Base-by-base conservation (phyloP, 2,113 vertebrate genomes). In the Nothoprocta perdicaria region DNA sequence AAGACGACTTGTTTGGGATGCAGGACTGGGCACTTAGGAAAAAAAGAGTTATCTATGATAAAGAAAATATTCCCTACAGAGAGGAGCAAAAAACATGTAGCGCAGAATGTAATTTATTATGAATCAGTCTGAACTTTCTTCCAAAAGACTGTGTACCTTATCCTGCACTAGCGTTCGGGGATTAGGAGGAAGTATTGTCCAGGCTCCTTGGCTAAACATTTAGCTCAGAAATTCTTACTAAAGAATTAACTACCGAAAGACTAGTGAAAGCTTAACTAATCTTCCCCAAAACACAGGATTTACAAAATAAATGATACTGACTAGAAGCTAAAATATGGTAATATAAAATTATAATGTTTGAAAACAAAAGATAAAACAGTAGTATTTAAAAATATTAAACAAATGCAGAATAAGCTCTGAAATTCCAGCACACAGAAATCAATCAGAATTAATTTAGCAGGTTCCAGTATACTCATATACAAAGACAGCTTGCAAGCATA, bases 171-270 rank as follows among this genome's bases (percentile, higher is more conserved):
- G 80, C 55, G 66, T 53, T 57, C 80, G 45, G 46, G 80, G 79
- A 92, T 92, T 88, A 89, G 48, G 84, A 89, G 84, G 40, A 84
- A 88, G 41, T 31, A 86, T 7, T 66, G 58, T 88, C 69, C 62
- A 88, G 73, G 60, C 66, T 92, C 33, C 67, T 53, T 26, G 15
- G 69, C 74, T 82, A 89, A 84, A 91, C 71, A 79, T 78, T 58
- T 43, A 86, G 53, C 29, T 86, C 74, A 84, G 63, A 81, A 46
- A 35, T 68, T 80, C 46, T 68, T 40, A 84, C 21, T 65, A 10
- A 78, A 87, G 43, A 93, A 88, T 62, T 55, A 92, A 86, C 65
- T 91, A 71, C 74, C 77, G 62, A 62, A 89, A 79, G n/a, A 76
- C 22, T 24, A 80, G 55, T 35, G 38, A 92, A 93, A 92, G 26